A percentile compares a stretch with the other conserved stretches of the same genome.
Conservation (phyloP, 2,888 invertebrate species). For the Eupithecia pulchellata region DNA sequence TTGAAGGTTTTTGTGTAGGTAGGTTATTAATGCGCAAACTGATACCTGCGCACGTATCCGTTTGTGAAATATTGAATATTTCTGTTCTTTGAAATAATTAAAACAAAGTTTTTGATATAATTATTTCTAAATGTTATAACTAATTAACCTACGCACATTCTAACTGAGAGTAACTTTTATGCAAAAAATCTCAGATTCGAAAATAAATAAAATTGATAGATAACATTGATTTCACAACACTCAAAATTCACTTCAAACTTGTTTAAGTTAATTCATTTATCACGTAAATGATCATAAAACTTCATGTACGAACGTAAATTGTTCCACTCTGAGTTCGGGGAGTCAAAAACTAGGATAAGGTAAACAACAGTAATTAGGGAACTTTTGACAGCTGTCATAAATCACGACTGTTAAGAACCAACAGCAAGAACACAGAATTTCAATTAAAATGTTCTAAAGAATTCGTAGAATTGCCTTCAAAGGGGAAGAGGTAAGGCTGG, state of each 20-base stretch:
- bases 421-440: conserved; percentile 52
- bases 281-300: conserved; percentile 21
- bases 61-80: not conserved
- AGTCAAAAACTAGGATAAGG: conserved; percentile 49
- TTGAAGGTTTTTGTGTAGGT: not conserved
- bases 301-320: conserved; percentile 26
- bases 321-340: conserved; percentile 23
- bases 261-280: conserved; percentile 23
- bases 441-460: conserved; percentile 47
- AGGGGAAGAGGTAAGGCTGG: conserved; percentile 20
- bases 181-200: too few species aligned
- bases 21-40: not conserved
- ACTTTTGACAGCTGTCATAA: conserved; percentile 61
- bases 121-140: too few species aligned
- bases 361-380: conserved; percentile 57
- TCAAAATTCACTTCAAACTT: not conserved
- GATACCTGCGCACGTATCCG: too few species aligned
- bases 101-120: too few species aligned
- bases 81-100: too few species aligned
- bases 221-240: not conserved
- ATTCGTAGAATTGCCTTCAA: conserved; percentile 23
- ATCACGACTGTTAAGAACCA: conserved; percentile 53
- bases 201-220: not conserved
- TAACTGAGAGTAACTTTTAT: not conserved
- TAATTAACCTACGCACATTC: too few species aligned